These are phyloP conservation scores for Drosophila sulfurigaster DNA, from an alignment of 1,140 invertebrate species.

Conservation along the genomic window DNA sequence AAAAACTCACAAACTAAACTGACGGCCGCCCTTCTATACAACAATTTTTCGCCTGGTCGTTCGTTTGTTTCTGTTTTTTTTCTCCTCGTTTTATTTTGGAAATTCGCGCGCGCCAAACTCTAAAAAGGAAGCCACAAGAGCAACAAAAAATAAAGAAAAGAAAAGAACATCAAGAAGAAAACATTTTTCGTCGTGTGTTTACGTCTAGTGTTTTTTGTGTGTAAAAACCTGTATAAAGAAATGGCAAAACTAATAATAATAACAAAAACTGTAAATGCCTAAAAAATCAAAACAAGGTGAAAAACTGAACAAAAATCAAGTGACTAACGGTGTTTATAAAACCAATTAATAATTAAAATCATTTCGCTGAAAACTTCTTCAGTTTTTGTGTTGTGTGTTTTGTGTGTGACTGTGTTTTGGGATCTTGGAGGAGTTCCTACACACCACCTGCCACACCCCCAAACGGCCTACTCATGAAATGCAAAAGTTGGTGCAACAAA, in stretches of 20 bases:
- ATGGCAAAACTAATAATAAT: conserved; percentile 23
- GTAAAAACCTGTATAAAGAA: conserved; percentile 14
- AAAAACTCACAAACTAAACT: conserved; percentile 3
- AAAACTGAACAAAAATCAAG: background rate
- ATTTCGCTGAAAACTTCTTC: background rate
- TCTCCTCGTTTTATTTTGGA: conserved; percentile 50
- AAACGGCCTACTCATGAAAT: conserved; percentile 82
- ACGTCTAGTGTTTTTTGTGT: conserved; percentile 21
- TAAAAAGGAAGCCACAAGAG: conserved; percentile 20
- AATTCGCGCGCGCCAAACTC: conserved; percentile 47
- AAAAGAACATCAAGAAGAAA: background rate
- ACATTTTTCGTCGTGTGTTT: conserved; percentile 17
- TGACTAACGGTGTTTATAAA: conserved; percentile 1
- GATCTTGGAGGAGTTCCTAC: conserved; percentile 33
- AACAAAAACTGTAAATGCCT: conserved; percentile 17
- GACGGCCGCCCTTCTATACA: conserved; percentile 17
- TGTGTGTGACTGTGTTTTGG: conserved; percentile 48
- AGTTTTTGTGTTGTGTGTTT: conserved; percentile 17
- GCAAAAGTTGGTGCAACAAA: conserved; percentile 85
- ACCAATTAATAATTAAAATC: background rate
- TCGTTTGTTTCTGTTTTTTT: conserved; percentile 40
- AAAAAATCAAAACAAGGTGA: conserved; percentile 13
- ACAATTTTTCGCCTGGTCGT: conserved; percentile 31
- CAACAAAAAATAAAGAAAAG: background rate
- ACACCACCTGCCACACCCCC: conserved; percentile 43